Evolutionary conservation across 2,888 invertebrate genomes (phyloP), one percentile per base, ranked within the genome.

Genomic region (Watsonalla binaria): DNA sequence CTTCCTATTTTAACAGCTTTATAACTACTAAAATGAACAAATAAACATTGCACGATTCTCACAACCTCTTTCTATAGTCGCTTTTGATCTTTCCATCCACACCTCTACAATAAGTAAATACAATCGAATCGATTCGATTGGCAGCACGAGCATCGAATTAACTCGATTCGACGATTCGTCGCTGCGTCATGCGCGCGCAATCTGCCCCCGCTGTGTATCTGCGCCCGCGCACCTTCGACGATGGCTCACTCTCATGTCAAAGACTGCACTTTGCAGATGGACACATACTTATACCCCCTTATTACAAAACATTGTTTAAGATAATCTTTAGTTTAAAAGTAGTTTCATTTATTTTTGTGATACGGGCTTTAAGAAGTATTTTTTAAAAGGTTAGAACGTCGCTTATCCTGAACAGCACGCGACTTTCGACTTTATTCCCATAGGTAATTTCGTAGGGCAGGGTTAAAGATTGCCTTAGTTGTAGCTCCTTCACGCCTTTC

Each of bases 101-200:
- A 37, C 42, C 42, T 4, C 11, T 11, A 42, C 42, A 42, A 42
- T 42, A 42, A 11, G 42, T 42, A 42, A 42, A 42, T 5, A 42
- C 11, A 42, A 42, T 42, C 42, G 11, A 42, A 42, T 42, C 42
- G 42, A 42, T 42, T 42, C 42, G 42, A 53, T 55, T 54, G 56
- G 52, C 51, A 55, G 56, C 59, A 58, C 61, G 59, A 56, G 66
- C 52, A 50, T 59, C 54, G 54, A 55, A 37, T n/a, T 35, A 49
- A 49, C 37, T 49, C 37, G 37, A 37, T n/a, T 35, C 24, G 13
- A 65, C 58, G 57, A 59, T 66, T 56, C 62, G 60, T 66, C 77
- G 86, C 86, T 82, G 82, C 76, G 89, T 90, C 90, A 90, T 86
- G 83, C 79, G 74, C 76, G 70, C 72, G 81, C 87, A 89, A 89